phyloP scores from a whole-genome alignment of 2,888 invertebrate genomes.

The Andrena praecox region DNA sequence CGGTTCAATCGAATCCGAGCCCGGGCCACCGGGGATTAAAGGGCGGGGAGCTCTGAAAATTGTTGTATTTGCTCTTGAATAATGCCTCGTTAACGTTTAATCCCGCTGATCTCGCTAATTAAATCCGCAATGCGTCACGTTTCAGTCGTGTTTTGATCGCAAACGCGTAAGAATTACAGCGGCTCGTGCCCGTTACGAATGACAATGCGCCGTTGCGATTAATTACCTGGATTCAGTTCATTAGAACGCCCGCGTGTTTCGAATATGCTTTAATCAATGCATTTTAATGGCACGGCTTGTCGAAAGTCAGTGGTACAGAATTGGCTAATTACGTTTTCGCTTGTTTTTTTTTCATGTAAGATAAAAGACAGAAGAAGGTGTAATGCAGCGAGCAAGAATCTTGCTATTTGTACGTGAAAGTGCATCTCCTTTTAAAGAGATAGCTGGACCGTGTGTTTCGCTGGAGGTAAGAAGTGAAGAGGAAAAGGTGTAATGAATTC shows the following conservation, averaged over 20 bases:
- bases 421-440: too few species aligned
- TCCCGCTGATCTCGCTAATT: conserved; percentile 47
- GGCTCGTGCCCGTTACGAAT: conserved; percentile 30
- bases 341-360: not conserved
- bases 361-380: too few species aligned
- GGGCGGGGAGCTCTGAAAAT: not conserved
- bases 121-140: conserved; percentile 20
- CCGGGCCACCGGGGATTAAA: not conserved
- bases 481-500: not conserved
- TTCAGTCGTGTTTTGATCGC: conserved; percentile 38
- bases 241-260: conserved; percentile 42
- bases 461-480: not conserved
- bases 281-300: conserved; percentile 32
- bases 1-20: conserved; percentile 25
- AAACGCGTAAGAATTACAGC: conserved; percentile 54
- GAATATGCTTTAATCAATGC: conserved; percentile 51
- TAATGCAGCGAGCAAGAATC: too few species aligned
- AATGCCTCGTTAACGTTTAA: conserved; percentile 43
- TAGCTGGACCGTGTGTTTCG: too few species aligned
- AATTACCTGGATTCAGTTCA: conserved; percentile 59
- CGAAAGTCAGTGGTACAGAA: too few species aligned
- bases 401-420: too few species aligned
- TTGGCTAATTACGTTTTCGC: not conserved
- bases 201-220: conserved; percentile 55
- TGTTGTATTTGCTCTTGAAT: conserved; percentile 6